Percentiles rank a stretch among this genome's conserved stretches.
These are phyloP conservation scores for Oxystoma pomonae DNA, from an alignment of 2,888 invertebrate species.

Conservation along the genomic window DNA sequence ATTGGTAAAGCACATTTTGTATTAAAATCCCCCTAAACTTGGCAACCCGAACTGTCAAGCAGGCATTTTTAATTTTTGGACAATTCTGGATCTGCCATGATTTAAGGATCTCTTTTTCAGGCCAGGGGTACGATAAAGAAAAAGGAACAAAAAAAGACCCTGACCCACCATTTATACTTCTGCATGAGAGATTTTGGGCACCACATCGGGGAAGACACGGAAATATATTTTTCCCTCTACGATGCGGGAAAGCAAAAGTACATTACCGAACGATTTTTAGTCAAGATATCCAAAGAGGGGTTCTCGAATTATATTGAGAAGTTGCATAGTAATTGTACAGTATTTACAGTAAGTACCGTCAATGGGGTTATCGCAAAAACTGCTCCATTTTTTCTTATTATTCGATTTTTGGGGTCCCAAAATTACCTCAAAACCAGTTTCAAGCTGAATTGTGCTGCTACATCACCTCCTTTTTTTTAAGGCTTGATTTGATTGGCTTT, in stretches of 20 bases:
- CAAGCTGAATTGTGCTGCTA: no score
- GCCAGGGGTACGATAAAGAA: constrained; percentile 56
- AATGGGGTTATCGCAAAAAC: no score
- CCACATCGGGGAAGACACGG: constrained; percentile 84
- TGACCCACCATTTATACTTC: constrained; percentile 78
- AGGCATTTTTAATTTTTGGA: no score
- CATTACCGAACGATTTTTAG: constrained; percentile 84
- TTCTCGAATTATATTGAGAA: constrained; percentile 87
- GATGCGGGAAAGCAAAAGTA: constrained; percentile 74
- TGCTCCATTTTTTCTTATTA: no score
- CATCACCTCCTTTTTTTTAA: no score
- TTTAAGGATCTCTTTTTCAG: constrained; percentile 31
- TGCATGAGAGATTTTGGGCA: constrained; percentile 87
- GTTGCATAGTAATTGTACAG: constrained; percentile 81
- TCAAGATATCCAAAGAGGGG: constrained; percentile 84
- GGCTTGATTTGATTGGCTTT: no score
- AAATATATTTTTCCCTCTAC: constrained; percentile 82
- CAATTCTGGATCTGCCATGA: no score
- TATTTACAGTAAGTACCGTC: constrained; percentile 71
- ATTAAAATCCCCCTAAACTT: no score
- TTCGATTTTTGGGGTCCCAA: no score
- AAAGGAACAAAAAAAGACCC: constrained; percentile 54
- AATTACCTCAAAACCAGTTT: no score
- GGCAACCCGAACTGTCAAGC: no score
- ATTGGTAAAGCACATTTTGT: no score